These are phyloP conservation scores for Dendrocincla fuliginosa DNA, from an alignment of 2,797 vertebrate genomes.

Conservation along the genomic window DNA sequence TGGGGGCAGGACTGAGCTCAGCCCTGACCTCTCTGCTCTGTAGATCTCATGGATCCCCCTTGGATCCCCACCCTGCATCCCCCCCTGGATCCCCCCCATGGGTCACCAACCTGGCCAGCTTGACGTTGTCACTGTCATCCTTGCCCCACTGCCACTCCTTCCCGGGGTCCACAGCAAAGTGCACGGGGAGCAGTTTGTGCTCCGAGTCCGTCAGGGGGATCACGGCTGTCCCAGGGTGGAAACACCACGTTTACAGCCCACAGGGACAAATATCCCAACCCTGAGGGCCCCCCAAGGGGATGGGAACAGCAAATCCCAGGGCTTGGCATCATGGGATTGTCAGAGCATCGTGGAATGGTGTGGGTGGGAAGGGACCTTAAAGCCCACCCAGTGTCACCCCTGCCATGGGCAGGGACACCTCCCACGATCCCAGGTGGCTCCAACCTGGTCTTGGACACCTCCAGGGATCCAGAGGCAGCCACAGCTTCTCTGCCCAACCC, in stretches of 20 bases:
- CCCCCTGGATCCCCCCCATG: neutral
- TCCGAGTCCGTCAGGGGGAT: conserved; percentile 95
- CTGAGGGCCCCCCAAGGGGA: accelerated
- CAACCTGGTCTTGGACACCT: neutral
- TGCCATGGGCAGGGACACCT: neutral
- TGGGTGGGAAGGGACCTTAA: neutral
- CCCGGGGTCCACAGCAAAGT: conserved; percentile 96
- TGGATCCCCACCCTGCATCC: no score
- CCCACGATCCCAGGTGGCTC: neutral
- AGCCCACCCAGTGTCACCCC: neutral
- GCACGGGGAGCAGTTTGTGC: conserved; percentile 93
- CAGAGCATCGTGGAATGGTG: neutral
- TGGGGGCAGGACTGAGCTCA: neutral
- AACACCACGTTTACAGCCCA: accelerated
- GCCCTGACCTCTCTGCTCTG: accelerated
- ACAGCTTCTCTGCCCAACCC: neutral
- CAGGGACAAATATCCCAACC: accelerated
- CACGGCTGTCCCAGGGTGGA: conserved; percentile 80
- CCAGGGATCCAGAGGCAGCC: neutral
- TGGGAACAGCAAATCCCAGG: accelerated
- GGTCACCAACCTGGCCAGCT: conserved; percentile 85
- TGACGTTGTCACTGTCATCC: conserved; percentile 90
- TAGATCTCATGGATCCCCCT: neutral
- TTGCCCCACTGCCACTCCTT: conserved; percentile 96
- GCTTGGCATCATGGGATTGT: accelerated